A percentile compares a stretch with the other conserved stretches of the same genome.
These are phyloP conservation scores for Lasioglossum leucozonium DNA, from an alignment of 2,888 invertebrate species.

Conservation along the genomic window DNA sequence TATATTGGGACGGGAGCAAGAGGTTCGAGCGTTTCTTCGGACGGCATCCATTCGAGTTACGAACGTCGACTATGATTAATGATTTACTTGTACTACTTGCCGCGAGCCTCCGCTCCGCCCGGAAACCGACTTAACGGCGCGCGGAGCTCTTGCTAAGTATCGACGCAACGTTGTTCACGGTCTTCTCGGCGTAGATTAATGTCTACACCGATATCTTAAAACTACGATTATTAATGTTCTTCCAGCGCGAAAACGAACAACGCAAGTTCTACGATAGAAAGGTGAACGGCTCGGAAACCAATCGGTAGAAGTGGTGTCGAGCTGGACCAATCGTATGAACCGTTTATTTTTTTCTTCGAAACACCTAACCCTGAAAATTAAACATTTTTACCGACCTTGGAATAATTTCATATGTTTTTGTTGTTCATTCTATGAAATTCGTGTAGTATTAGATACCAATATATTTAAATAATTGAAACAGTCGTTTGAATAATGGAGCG, in stretches of 20 bases:
- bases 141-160: background rate
- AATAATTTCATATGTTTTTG: too few relatives aligned
- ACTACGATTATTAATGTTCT: background rate
- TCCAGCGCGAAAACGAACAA: background rate
- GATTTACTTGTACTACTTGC: slow-evolving; percentile 25
- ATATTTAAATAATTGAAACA: too few relatives aligned
- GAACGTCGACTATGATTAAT: slow-evolving; percentile 15
- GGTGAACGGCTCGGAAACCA: background rate
- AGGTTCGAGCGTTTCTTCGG: slow-evolving; percentile 8
- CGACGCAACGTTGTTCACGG: background rate
- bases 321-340: too few relatives aligned
- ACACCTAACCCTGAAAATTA: too few relatives aligned
- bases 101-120: background rate
- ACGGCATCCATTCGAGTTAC: background rate
- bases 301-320: too few relatives aligned
- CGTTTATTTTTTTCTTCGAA: too few relatives aligned
- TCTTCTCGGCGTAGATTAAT: background rate
- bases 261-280: background rate
- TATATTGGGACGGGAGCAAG: background rate
- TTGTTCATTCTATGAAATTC: too few relatives aligned
- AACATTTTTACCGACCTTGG: too few relatives aligned
- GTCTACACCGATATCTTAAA: background rate
- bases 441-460: too few relatives aligned
- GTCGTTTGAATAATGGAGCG: too few relatives aligned
- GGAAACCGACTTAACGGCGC: background rate